phyloP scores from a whole-genome alignment of 1,140 invertebrate genomes.

The Cherax destructor region DNA sequence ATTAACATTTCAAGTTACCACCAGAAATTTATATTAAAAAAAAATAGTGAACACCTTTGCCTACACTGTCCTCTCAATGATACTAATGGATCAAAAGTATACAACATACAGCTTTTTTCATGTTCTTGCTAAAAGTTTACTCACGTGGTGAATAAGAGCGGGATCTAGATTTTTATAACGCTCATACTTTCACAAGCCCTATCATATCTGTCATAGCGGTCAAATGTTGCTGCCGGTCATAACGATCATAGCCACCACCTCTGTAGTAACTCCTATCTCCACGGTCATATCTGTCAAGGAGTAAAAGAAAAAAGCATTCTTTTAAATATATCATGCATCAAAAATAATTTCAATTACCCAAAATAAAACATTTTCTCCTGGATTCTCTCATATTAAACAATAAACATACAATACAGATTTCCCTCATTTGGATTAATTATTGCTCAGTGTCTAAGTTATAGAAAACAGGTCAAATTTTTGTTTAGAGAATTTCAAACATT shows the following conservation, averaged over 20 bases:
- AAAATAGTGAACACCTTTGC: neutral
- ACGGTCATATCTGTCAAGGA: constrained; percentile 70
- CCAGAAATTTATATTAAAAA: no score
- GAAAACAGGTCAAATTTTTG: no score
- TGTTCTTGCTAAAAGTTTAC: constrained; percentile 74
- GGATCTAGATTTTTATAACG: constrained; percentile 81
- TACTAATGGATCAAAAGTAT: neutral
- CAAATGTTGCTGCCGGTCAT: constrained; percentile 66
- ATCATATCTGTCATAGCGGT: constrained; percentile 70
- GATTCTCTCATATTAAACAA: no score
- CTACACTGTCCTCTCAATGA: neutral
- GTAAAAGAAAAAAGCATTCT: neutral
- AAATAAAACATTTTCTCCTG: neutral
- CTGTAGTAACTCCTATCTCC: constrained; percentile 74
- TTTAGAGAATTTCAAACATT: no score
- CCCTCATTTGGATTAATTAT: no score
- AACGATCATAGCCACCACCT: constrained; percentile 65
- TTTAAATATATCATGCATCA: neutral
- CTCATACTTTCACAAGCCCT: constrained; percentile 72
- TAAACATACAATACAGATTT: no score
- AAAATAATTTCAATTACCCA: no score
- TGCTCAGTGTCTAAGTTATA: no score
- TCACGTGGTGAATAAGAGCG: constrained; percentile 92
- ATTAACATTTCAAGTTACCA: no score
- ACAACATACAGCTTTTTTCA: neutral